Evolutionary conservation across 2,113 vertebrate genomes (phyloP).

Genomic region (Ovibos moschatus): DNA sequence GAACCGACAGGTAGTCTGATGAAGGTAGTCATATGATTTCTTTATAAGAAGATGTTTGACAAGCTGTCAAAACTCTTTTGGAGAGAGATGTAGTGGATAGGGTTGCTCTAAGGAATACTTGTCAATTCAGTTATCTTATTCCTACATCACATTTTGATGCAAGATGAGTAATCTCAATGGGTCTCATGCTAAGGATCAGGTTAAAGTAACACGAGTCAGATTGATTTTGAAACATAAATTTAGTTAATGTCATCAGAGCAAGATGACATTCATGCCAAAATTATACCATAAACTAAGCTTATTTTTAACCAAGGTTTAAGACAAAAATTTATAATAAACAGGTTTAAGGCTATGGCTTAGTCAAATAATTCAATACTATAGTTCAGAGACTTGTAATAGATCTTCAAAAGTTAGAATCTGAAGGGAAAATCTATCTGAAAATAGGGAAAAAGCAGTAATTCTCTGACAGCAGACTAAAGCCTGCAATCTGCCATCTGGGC

Average conservation of each 20-base stretch:
- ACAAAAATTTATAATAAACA: background rate
- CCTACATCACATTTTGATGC: slow-evolving; percentile 38
- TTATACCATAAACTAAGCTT: background rate
- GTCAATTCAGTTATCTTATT: slow-evolving; percentile 70
- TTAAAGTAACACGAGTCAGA: slow-evolving; percentile 27
- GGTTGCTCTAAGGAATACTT: slow-evolving; percentile 54
- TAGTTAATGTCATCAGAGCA: background rate
- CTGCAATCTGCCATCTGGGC: background rate
- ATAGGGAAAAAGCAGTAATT: background rate
- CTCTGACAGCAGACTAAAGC: background rate
- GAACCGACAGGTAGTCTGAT: slow-evolving; percentile 73
- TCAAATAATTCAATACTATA: background rate
- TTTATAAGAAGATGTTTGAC: slow-evolving; percentile 76
- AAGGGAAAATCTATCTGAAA: background rate
- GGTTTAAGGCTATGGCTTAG: background rate
- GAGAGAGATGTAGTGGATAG: slow-evolving; percentile 63
- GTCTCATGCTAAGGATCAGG: slow-evolving; percentile 30
- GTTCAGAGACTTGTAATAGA: background rate
- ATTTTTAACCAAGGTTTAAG: background rate
- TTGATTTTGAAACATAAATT: slow-evolving; percentile 1
- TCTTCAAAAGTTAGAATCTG: background rate
- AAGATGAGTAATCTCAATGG: slow-evolving; percentile 25
- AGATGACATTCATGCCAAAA: background rate
- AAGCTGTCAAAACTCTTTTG: slow-evolving; percentile 74
- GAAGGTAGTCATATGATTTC: slow-evolving; percentile 75